Evolutionary conservation across 1,140 invertebrate genomes (phyloP), one percentile per base, ranked within the genome.

Genomic region (Argopecten irradians): DNA sequence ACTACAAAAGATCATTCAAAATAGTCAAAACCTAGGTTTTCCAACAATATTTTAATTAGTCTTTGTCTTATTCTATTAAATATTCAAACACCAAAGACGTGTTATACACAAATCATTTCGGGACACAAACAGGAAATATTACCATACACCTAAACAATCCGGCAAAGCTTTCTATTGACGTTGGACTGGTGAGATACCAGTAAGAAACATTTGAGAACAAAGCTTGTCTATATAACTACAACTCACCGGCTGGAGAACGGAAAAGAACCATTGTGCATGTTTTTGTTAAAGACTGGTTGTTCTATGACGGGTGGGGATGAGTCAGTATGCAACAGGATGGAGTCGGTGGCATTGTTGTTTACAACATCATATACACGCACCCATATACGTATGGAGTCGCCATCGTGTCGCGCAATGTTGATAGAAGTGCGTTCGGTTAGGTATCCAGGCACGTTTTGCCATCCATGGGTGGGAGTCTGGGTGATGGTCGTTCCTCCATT

Each of bases 301-400:
- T 46, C 33, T 16, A 46, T 11, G 14, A 28, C 8, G 11, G 89
- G 89, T 34, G 87, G 32, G 11, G 87, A 84, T 36, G 89, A 55
- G 33, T 90, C 89, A 36, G 84, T 46, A 83, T 36, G 34, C 13
- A 90, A 71, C 1, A 55, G 8, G 33, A 85, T 88, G 7, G 19
- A 7, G 39, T 90, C 86, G 1, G 82, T 46, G 16, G 33, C 39
- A 0, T 7, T 55, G 84, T 90, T 90, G 0, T 85, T 85, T 41
- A 90, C 34, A 8, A 88, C 33, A 71, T 90, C 89, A 19, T 34
- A 82, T 1, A 85, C 87, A 71, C 39, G 82, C n/a, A 90, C 34
- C 86, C 86, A 90, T 9, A 90, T 86, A 1, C 34, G 46, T 9
- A 90, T 43, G 2, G 87, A 84, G 28, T 90, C 89, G 0, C 89